Evolutionary conservation across 2,888 invertebrate genomes (phyloP), one percentile per base, ranked within the genome.

Genomic region (Spodoptera picta): DNA sequence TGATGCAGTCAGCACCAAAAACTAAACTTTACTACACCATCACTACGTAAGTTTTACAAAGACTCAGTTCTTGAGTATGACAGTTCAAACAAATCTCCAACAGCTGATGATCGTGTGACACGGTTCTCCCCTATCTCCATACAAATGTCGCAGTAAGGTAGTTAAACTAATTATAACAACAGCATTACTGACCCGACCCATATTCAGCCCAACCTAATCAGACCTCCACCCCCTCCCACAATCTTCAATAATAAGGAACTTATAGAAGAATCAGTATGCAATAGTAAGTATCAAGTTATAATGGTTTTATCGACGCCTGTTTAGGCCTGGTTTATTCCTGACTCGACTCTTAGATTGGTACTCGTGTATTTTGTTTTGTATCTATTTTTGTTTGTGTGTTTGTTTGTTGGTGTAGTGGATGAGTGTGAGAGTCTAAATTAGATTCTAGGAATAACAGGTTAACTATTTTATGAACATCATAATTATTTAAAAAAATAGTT

Each of bases 121-220:
- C 36, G 36, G 36, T 36, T 36, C 5, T 27, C 5, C 36, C 36
- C 36, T 36, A 36, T 36, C 36, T 36, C 36, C 36, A 9, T 6
- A 36, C 36, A 47, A 31, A 19, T 68, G 54, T 42, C 52, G 66
- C 36, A 54, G 54, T 75, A 71, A 67, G 55, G 69, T 64, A 65
- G 67, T 74, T 79, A 75, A 77, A 79, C 79, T 83, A 83, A 84
- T 83, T 80, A 83, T 79, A 64, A 79, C 66, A 67, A 64, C 67
- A 66, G 72, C 80, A 78, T 76, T 68, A 47, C 65, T 83, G 86
- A 85, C 86, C 84, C 77, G 84, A 79, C 84, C 85, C 57, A 86
- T 74, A 81, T 86, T 77, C 70, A 64, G 50, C 36, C 31, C 54
- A 58, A 23, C 43, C 11, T 74, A 60, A 23, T 36, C 9, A 67